Percentiles rank a stretch among this genome's conserved stretches.
Evolutionary conservation across 2,113 vertebrate genomes (phyloP).

Genomic region (Ceuthmochares aereus): DNA sequence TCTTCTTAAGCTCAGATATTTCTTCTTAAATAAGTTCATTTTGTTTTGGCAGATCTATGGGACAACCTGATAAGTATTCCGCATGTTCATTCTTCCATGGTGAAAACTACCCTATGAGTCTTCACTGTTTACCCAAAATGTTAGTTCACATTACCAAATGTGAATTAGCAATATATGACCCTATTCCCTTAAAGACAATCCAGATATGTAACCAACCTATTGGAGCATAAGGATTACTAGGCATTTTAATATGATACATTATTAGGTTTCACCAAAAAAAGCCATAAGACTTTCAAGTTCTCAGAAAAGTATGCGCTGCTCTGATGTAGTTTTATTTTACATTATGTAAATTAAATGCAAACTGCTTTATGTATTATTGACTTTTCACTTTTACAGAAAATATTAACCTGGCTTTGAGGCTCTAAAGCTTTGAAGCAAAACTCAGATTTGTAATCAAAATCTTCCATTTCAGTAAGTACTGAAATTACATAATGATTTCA

Average conservation of each 20-base stretch:
- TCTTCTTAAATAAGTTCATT: background rate
- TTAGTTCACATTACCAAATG: background rate
- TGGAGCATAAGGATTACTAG: background rate
- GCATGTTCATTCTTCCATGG: background rate
- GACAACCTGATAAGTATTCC: background rate
- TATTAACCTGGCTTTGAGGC: background rate
- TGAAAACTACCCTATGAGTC: background rate
- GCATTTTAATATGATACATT: background rate
- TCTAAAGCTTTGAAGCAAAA: constrained; percentile 21
- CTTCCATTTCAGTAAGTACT: background rate
- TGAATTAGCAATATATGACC: background rate
- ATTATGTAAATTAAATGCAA: constrained; percentile 6
- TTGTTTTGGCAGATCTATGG: background rate
- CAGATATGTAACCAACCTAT: background rate
- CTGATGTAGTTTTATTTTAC: background rate
- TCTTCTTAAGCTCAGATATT: background rate
- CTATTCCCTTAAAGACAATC: background rate
- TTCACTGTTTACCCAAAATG: background rate
- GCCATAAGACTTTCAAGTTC: background rate
- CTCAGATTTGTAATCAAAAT: constrained; percentile 14
- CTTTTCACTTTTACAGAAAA: constrained; percentile 14
- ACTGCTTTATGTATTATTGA: background rate
- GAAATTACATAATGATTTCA: background rate
- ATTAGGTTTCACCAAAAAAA: background rate
- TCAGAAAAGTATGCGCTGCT: background rate